phyloP scores from a whole-genome alignment of 2,888 invertebrate species.

The Amphipoea lucens region DNA sequence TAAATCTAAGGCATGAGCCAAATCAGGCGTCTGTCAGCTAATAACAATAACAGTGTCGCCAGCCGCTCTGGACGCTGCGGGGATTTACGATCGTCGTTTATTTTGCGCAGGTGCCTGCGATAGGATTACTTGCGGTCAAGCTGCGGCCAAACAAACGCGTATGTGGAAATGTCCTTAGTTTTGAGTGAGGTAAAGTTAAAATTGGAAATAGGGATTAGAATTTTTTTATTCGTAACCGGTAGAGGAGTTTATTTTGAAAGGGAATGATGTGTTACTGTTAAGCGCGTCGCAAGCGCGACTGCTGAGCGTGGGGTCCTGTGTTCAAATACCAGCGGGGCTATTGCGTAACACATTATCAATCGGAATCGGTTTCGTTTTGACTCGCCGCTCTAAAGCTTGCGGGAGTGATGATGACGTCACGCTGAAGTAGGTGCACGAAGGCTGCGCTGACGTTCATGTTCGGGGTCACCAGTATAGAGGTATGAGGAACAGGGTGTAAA shows the following conservation, averaged over 20 bases:
- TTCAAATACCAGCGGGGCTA: too few species aligned
- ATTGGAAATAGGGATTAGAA: not conserved
- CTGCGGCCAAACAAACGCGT: conserved; percentile 64
- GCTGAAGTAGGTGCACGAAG: too few species aligned
- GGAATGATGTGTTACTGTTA: not conserved
- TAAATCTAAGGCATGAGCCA: conserved; percentile 64
- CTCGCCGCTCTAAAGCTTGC: too few species aligned
- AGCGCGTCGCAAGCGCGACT: too few species aligned
- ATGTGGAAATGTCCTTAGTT: conserved; percentile 27
- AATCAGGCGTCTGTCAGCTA: conserved; percentile 73
- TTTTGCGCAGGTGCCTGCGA: conserved; percentile 76
- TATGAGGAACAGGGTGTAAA: too few species aligned
- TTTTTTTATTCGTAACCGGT: not conserved
- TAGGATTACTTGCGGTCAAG: conserved; percentile 79
- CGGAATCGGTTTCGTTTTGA: too few species aligned
- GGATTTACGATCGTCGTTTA: conserved; percentile 77
- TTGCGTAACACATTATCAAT: too few species aligned
- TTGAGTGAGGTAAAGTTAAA: conserved; percentile 7
- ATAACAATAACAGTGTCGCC: conserved; percentile 76
- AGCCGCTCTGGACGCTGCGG: conserved; percentile 66
- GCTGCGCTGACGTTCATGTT: too few species aligned
- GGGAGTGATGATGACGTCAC: too few species aligned
- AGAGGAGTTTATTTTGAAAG: not conserved
- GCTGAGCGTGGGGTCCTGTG: too few species aligned
- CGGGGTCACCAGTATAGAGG: too few species aligned